Evolutionary conservation across 2,888 invertebrate genomes (phyloP), one percentile per base, ranked within the genome.

Genomic region (Eupsilia transversa): DNA sequence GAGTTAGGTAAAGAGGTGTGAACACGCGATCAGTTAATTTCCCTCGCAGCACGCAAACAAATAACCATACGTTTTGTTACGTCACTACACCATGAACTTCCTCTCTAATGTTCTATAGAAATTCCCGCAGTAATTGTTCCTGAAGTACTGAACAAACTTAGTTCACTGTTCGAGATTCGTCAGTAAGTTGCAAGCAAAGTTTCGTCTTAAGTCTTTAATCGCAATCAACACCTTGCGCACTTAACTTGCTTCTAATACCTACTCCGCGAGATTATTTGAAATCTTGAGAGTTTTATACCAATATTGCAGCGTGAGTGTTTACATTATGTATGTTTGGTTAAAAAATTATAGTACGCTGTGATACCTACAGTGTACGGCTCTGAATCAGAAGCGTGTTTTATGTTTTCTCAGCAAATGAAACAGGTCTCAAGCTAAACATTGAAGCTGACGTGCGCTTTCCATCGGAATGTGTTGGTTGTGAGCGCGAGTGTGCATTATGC

Each of bases 1-100:
- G 77, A 79, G 82, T 74, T 46, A 75, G 82, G 84, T 86, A 84
- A 88, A 84, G 87, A 90, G 91, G 91, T 90, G 91, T 75, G 86
- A 90, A 89, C 92, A 91, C 92, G 92, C 91, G 88, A 91, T 82
- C 79, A 72, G 77, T 80, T 85, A 87, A 82, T 86, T 76, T 82
- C 59, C 65, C 63, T 30, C 72, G 69, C 49, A 38, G 64, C 89
- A 87, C 88, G 90, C 89, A 72, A 87, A 79, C 85, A 72, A 72
- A 86, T 85, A 86, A 79, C 77, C 75, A 74, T 74, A 86, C 67
- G 66, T 78, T 77, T 66, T 65, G 74, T 71, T 59, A n/a, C 68
- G 60, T 49, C 57, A 38, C 46, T 35, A 43, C 38, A 43, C 66
- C 60, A 27, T 41, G 65, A 41, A 68, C 54, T 59, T 71, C 14